These are phyloP conservation scores for Apeltes quadracus DNA, from an alignment of 2,113 vertebrate species.

Conservation along the genomic window DNA sequence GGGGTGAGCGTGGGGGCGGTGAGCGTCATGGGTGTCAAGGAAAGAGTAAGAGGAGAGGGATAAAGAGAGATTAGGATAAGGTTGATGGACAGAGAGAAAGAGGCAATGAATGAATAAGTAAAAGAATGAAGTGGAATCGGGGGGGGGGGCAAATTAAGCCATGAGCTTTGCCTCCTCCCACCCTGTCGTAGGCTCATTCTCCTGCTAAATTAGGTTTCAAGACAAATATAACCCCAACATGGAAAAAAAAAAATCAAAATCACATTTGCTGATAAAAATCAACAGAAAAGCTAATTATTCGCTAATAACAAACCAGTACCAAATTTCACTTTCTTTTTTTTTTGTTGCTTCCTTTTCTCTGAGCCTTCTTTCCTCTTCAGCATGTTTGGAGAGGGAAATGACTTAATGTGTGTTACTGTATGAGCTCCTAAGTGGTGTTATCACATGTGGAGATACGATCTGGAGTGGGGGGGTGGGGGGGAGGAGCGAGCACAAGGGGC, in stretches of 20 bases:
- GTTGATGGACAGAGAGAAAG: conserved; percentile 78
- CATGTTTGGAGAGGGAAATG: conserved; percentile 78
- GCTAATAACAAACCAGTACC: conserved; percentile 43
- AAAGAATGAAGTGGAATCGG: conserved; percentile 66
- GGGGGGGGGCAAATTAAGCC: conserved; percentile 67
- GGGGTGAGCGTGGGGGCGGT: conserved; percentile 69
- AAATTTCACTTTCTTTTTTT: conserved; percentile 46
- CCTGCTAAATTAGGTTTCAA: conserved; percentile 51
- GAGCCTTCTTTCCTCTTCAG: conserved; percentile 27
- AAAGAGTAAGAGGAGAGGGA: conserved; percentile 59
- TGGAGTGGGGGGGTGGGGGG: conserved; percentile 39
- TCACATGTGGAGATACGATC: conserved; percentile 77
- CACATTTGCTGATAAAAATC: conserved; percentile 56
- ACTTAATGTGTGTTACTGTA: conserved; percentile 80
- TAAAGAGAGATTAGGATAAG: conserved; percentile 78
- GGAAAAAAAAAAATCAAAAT: conserved; percentile 40
- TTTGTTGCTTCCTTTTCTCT: conserved; percentile 1
- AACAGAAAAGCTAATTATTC: conserved; percentile 22
- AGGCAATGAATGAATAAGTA: conserved; percentile 73
- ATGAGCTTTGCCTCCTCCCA: conserved; percentile 52
- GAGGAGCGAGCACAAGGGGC: conserved; percentile 66
- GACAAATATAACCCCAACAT: conserved; percentile 47
- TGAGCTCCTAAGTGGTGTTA: conserved; percentile 79
- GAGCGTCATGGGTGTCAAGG: conserved; percentile 58
- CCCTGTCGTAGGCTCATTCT: conserved; percentile 37